Evolutionary conservation across 2,113 vertebrate genomes (phyloP).

Genomic region (Urocitellus parryii): DNA sequence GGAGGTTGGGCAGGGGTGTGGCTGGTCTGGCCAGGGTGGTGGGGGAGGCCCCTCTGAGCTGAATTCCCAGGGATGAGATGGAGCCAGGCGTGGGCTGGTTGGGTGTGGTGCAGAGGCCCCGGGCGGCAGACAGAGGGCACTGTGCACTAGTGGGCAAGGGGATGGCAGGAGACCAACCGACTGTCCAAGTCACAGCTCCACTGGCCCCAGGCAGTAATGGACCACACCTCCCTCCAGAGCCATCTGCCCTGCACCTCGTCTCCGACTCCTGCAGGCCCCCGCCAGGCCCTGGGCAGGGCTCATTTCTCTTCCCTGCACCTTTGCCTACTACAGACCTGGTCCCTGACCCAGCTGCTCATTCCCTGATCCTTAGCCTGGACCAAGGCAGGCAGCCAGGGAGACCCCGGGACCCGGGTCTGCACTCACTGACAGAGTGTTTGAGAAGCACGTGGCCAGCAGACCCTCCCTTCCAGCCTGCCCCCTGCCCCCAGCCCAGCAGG

Average conservation of each 20-base stretch:
- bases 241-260: not conserved
- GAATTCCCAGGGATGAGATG: not conserved
- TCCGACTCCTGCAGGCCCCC: no score
- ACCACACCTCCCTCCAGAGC: not conserved
- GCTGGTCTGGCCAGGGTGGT: not conserved
- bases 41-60: not conserved
- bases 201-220: not conserved
- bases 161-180: not conserved
- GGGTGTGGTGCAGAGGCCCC: not conserved
- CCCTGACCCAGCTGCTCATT: not conserved
- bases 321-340: not conserved
- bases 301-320: no score
- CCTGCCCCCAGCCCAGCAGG: not conserved
- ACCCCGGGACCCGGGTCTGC: not conserved
- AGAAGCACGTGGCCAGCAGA: accelerated
- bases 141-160: not conserved
- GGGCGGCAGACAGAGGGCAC: not conserved
- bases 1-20: not conserved
- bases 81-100: not conserved
- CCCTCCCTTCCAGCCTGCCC: not conserved
- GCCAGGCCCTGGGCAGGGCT: no score
- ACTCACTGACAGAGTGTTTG: not conserved
- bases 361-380: not conserved
- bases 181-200: no score
- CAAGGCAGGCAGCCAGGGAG: not conserved